Base-by-base conservation (phyloP, 2,797 vertebrate species). In the Carcharodon carcharias region DNA sequence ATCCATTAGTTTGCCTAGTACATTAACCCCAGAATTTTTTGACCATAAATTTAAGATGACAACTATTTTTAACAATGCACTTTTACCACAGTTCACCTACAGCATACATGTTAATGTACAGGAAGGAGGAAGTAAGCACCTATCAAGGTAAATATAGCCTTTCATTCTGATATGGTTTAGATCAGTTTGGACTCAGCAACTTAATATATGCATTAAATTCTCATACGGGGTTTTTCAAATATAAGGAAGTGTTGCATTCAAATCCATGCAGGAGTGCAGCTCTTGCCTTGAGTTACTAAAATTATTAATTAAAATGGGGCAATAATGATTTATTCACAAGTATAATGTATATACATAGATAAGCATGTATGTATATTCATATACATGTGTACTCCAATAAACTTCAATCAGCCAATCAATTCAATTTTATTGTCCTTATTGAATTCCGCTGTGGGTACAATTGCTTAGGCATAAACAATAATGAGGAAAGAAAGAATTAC, bases 31-130 rank as follows among this genome's bases (percentile, higher is more conserved):
- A 73, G 50, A 92, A 61, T 73, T 12, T 71, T 28, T 14, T 14
- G 23, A 95, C 45, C 5, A 31, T 31, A 31, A 95, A 56, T 95
- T 31, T 95, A 73, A 69, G 8, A 73, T 67, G 7, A 71, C 3
- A 40, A 4, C 61, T 67, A 56, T 50, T 31, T 92, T 71, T 31
- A 71, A 95, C 28, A 6, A 71, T 71, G 23, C 35, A 63, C 40
- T 63, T 95, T 35, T 54, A 73, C 50, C 18, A 56, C 16, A 95
- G 94, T 6, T 95, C 67, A 56, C 6, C 23, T 1, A 73, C 67
- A 73, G 94, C 45, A 95, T 95, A 95, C 12, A 31, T 95, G 63
- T 16, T 95, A 73, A 73, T 95, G 94, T 95, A 95, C 94, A 95
- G 94, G 65, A 95, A 95, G 65, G 94, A 71, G 50, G 65, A 56